phyloP scores from a whole-genome alignment of 2,113 vertebrate genomes.

The Hippolais icterina region DNA sequence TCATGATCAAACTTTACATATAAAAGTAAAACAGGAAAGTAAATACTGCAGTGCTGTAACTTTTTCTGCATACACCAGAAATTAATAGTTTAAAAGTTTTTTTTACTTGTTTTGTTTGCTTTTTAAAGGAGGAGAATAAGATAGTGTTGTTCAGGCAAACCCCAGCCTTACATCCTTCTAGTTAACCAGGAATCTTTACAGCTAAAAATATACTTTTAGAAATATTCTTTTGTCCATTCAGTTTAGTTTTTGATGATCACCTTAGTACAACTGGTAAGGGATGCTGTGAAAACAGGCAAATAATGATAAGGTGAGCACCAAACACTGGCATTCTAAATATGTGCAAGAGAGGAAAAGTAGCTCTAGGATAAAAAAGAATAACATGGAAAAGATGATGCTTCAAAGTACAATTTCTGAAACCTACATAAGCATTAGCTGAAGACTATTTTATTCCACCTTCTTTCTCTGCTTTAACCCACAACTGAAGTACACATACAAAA shows the following conservation, averaged over 20 bases:
- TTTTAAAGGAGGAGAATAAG: background rate
- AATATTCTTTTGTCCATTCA: background rate
- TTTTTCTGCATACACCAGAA: background rate
- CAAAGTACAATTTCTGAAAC: background rate
- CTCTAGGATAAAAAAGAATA: background rate
- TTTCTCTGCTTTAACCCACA: background rate
- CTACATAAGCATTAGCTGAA: background rate
- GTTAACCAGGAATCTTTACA: background rate
- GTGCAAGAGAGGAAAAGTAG: background rate
- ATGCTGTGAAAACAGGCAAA: background rate
- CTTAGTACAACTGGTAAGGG: background rate
- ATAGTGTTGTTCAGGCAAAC: background rate
- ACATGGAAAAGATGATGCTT: background rate
- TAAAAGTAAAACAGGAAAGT: background rate
- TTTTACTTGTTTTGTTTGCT: background rate
- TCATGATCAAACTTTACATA: background rate
- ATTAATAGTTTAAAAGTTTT: background rate
- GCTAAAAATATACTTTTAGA: background rate
- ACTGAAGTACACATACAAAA: background rate
- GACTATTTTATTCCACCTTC: background rate
- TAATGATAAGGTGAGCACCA: background rate
- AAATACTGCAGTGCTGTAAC: background rate
- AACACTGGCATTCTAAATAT: accelerated
- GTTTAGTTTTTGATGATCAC: background rate
- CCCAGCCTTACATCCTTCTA: background rate